Base-by-base conservation (phyloP, 2,113 vertebrate genomes). In the Mormoops blainvillei region DNA sequence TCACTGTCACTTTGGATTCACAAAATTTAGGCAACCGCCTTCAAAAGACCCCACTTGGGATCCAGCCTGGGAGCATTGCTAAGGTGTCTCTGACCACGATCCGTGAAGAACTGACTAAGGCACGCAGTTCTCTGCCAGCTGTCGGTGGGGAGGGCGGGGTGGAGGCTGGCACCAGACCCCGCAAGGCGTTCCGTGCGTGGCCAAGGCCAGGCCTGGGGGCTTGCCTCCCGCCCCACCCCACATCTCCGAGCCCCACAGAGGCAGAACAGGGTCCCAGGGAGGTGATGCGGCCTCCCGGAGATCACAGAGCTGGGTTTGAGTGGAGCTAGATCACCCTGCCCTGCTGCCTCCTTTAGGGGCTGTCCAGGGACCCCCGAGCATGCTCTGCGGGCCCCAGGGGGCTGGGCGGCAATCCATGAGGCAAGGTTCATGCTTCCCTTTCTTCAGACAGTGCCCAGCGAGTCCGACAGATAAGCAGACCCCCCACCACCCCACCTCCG, bases 171-270 rank as follows among this genome's bases (percentile, higher is more conserved):
- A 65, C 31, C 4, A 10, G 38, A 68, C 26, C 68, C 33, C 63
- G 5, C 31, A 43, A 67, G 24, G 56, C n/a, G 43, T 9, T 11
- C 56, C 9, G 36, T 22, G 0, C 5, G 43, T 5, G 9, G 1
- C 18, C 15, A 38, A 13, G 26, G 33, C 0, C 10, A 43, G 45
- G 14, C 9, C 26, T 14, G 0, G 0, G 31, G 78, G 31, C 33
- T 1, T 3, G 16, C 14, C 2, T 5, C 1, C 26, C 26, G 31
- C 36, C 0, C 38, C 3, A 3, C n/a, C 50, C 52, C 28, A 2
- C 0, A 9, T 45, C 76, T 68, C 15, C 1, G 26, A 11, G 48
- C 48, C 43, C 52, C 28, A 2, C 0, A 9, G 68, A 56, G 26
- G n/a, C 18, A 54, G 87, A 33, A 18, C 26, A 10, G 61, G 28